Evolutionary conservation across 2,888 invertebrate species (phyloP).

Genomic region (Lepidochitona cinerea): DNA sequence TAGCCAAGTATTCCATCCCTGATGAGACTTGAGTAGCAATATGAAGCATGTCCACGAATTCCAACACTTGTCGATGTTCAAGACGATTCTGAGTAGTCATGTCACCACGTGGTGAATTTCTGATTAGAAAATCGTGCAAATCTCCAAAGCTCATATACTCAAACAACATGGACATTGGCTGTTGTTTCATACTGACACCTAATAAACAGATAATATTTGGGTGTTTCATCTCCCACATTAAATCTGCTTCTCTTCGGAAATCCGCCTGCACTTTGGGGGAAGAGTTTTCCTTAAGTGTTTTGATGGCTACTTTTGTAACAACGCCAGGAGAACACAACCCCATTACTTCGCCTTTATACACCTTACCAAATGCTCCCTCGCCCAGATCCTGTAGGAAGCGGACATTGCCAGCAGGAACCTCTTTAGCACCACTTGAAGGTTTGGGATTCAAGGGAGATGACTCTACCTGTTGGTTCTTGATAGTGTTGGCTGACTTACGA

Average conservation of each 20-base stretch:
- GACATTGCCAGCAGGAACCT: constrained; percentile 86
- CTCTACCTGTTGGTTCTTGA: constrained; percentile 41
- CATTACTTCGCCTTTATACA: constrained; percentile 92
- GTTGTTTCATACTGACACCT: constrained; percentile 88
- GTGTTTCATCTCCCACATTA: constrained; percentile 94
- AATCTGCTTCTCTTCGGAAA: constrained; percentile 93
- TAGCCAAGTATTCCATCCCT: constrained; percentile 75
- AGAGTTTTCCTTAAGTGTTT: constrained; percentile 94
- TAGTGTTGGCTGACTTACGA: constrained; percentile 17
- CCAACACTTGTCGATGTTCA: constrained; percentile 68
- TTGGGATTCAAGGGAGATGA: constrained; percentile 61
- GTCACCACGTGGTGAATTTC: constrained; percentile 84
- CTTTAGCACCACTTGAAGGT: constrained; percentile 78
- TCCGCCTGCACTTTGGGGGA: constrained; percentile 91
- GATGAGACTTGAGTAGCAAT: constrained; percentile 79
- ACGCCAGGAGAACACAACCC: constrained; percentile 65
- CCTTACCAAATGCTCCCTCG: constrained; percentile 92
- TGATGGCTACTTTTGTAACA: constrained; percentile 87
- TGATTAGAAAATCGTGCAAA: constrained; percentile 94
- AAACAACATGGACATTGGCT: constrained; percentile 95
- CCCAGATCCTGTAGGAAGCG: constrained; percentile 66
- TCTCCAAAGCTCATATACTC: constrained; percentile 97
- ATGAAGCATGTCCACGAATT: constrained; percentile 82
- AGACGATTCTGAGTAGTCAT: constrained; percentile 75
- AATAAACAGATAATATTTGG: constrained; percentile 96